Percentiles rank a stretch among this genome's conserved stretches.
Evolutionary conservation across 2,797 vertebrate species (phyloP).

Genomic region (Amblyopsis hoosieri): DNA sequence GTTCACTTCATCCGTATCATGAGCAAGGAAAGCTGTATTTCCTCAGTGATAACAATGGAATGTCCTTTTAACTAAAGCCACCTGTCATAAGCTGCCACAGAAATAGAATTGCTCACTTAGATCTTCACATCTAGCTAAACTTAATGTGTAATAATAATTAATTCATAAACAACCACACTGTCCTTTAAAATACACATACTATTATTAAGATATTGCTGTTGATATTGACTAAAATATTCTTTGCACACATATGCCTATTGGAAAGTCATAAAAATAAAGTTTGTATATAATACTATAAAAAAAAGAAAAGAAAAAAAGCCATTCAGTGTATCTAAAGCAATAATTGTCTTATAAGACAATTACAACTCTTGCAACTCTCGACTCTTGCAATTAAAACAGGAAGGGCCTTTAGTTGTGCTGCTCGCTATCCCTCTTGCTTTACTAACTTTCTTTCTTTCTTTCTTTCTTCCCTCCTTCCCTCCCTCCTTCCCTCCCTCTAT

Average conservation of each 20-base stretch:
- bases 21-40: slow-evolving; percentile 1
- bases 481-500: slow-evolving; percentile 11
- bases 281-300: no score
- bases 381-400: background rate
- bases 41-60: slow-evolving; percentile 8
- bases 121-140: slow-evolving; percentile 28
- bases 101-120: background rate
- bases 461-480: background rate
- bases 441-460: background rate
- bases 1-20: background rate
- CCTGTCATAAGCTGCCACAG: slow-evolving; percentile 5
- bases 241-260: no score
- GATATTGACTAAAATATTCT: no score
- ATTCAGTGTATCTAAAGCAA: no score
- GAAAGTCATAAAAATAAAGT: no score
- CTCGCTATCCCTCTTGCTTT: background rate
- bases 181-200: background rate
- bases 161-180: background rate
- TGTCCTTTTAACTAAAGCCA: slow-evolving; percentile 15
- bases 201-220: background rate
- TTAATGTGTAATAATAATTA: slow-evolving; percentile 11
- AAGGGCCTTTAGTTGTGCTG: background rate
- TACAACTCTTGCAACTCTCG: no score
- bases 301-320: no score
- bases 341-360: no score